Evolutionary conservation across 2,888 invertebrate genomes (phyloP), one percentile per base, ranked within the genome.

Genomic region (Falcaria lacertinaria): DNA sequence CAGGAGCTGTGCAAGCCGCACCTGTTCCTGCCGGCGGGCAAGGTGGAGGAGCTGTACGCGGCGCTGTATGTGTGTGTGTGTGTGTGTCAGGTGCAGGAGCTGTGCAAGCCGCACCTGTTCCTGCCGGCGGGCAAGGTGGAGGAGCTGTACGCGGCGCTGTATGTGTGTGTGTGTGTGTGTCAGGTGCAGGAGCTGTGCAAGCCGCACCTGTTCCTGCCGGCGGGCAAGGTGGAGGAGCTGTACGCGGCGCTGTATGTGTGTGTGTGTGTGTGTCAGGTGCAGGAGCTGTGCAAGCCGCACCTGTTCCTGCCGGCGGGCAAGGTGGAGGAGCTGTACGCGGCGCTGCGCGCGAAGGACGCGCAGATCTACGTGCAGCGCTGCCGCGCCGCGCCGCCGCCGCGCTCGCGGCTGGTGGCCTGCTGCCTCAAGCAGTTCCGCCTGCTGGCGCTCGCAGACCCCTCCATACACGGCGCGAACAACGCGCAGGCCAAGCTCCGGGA

Each of bases 361-460:
- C 97, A 98, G 78, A 98, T 99, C 65, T 99, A 99, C 83, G 95
- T 99, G 45, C 97, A 98, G 77, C 69, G 88, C 0, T 71, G 76
- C 28, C 75, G 87, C 42, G 74, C 95, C 93, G 81, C 91, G 92
- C 90, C 94, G 91, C 76, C 91, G 90, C 61, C 90, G 84, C 50
- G 91, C 73, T 48, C 90, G 60, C 91, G 96, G 33, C 90, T 99
- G 11, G 94, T 98, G 52, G 95, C 96, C 0, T 98, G 98, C 94
- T 93, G 92, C 37, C 92, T 98, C 86, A 91, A 93, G 2, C 92
- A 95, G 55, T 75, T 91, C 41, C 74, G 87, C 35, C 67, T 92
- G 15, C 77, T 94, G 44, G 94, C 95, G 6, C 90, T 98, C 63
- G 97, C 98, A 0, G 99, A 99, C 83, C 93, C 94, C 0, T 91